Evolutionary conservation across 2,888 invertebrate species (phyloP), one percentile per base, ranked within the genome.

Genomic region (Callyntrura guangdongensis): DNA sequence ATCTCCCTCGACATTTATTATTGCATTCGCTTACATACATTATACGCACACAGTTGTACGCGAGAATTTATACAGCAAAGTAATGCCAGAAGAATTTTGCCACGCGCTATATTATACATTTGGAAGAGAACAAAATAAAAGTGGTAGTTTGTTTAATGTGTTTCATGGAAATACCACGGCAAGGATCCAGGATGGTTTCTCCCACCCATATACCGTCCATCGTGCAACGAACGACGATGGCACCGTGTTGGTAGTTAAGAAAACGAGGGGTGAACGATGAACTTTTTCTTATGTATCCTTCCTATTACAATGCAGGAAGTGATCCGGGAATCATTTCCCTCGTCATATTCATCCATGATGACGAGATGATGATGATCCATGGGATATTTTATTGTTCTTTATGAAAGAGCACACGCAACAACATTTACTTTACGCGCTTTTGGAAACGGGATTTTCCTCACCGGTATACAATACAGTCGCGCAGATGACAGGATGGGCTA

Each of bases 281-380:
- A 59, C 27, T 81, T 53, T 81, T 9, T 36, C 25, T 25, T 81
- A 0, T 20, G 11, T 81, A 25, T 8, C 25, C 53, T 11, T 2
- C n/a, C 11, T 59, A 25, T 36, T 59, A 59, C 36, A 81, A 81
- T 81, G 59, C 56, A 59, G 81, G 59, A 81, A 81, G 59, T 81
- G 56, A 81, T 81, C 27, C 81, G 9, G 86, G 79, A 86, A 74
- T 79, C 77, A 77, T 86, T 79, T 77, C 81, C 88, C 81, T 47
- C 59, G 25, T 36, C 27, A 59, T 82, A 82, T 88, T 82, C 82
- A 69, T 82, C 72, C 59, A 88, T 88, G 88, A 88, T 88, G 88
- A 88, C 27, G 81, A 81, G 81, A 81, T 81, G 88, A 88, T 88
- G 82, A 88, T 88, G 82, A 88, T 88, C 88, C 82, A 82, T 72